Evolutionary conservation across 2,888 invertebrate genomes (phyloP).

Genomic region (Oxyscelio sp.): DNA sequence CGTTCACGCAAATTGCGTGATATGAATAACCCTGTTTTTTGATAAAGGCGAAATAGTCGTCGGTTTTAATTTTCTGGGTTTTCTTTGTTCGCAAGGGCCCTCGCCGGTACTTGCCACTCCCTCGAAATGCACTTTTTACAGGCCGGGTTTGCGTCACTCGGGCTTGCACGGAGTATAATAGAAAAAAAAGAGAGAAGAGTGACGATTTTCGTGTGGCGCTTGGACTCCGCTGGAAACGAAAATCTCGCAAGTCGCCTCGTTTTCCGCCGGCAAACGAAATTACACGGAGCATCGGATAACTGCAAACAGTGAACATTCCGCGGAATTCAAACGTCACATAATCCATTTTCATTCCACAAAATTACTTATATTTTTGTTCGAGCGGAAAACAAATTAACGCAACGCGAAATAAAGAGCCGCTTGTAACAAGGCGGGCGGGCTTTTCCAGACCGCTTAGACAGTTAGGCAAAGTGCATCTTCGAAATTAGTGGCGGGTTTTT

Average conservation of each 20-base stretch:
- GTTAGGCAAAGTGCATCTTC: not conserved
- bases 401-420: not conserved
- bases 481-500: too few species aligned
- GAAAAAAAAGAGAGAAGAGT: conserved; percentile 34
- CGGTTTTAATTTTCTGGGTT: conserved; percentile 53
- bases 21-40: conserved; percentile 45
- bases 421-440: too few species aligned
- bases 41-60: conserved; percentile 43
- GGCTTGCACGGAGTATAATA: conserved; percentile 32
- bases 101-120: conserved; percentile 25
- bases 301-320: conserved; percentile 20
- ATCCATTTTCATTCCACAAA: conserved; percentile 7
- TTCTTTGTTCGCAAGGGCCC: conserved; percentile 38
- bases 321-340: conserved; percentile 16
- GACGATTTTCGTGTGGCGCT: conserved; percentile 30
- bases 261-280: conserved; percentile 24
- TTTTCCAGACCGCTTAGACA: too few species aligned
- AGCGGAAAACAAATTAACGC: not conserved
- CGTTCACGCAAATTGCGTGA: conserved; percentile 36
- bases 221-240: conserved; percentile 24
- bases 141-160: conserved; percentile 19
- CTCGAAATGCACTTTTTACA: conserved; percentile 42
- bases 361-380: conserved; percentile 2
- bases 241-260: conserved; percentile 22
- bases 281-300: conserved; percentile 13